Evolutionary conservation across 2,888 invertebrate genomes (phyloP), one percentile per base, ranked within the genome.

Genomic region (Lycaena phlaeas): DNA sequence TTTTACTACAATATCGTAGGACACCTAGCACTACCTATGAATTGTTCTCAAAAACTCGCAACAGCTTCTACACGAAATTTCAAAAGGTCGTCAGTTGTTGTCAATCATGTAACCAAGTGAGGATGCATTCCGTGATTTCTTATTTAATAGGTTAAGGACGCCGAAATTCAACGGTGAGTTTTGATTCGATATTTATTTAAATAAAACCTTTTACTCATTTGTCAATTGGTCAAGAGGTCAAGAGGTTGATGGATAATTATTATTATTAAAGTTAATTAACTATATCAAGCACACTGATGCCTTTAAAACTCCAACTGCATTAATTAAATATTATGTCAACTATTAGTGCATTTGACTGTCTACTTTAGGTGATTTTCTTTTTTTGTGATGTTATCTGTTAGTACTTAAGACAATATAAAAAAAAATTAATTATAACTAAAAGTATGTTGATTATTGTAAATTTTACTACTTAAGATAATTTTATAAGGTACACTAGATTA

Each of bases 141-240:
- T 27, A 27, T 27, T 10, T n/a, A 10, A 10, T 27, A 10, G 27
- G 27, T 27, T 27, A 27, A 27, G 27, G 27, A 27, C 10, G 4
- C 27, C 27, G 27, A 27, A 27, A 27, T 27, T 27, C 10, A 10
- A 27, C 2, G 27, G 27, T n/a, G 27, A 27, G 10, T 27, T 42
- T 38, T 42, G 37, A 22, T 38, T 38, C 11, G 38, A 42, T 42
- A 31, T 38, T 38, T 42, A 42, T 31, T 40, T 29, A 31, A 30
- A 31, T 31, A 40, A 17, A 25, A 2, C n/a, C 14, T 30, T 31
- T 40, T 42, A 38, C 38, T 38, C 31, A 27, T 27, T 27, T 27
- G 27, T 27, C n/a, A 10, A 11, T n/a, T n/a, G n/a, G n/a, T n/a
- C n/a, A n/a, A n/a, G n/a, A n/a, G n/a, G n/a, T n/a, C n/a, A n/a